These are phyloP conservation scores for Imbricaverruca yamaguchii DNA, from an alignment of 2,888 invertebrate genomes.

Conservation along the genomic window DNA sequence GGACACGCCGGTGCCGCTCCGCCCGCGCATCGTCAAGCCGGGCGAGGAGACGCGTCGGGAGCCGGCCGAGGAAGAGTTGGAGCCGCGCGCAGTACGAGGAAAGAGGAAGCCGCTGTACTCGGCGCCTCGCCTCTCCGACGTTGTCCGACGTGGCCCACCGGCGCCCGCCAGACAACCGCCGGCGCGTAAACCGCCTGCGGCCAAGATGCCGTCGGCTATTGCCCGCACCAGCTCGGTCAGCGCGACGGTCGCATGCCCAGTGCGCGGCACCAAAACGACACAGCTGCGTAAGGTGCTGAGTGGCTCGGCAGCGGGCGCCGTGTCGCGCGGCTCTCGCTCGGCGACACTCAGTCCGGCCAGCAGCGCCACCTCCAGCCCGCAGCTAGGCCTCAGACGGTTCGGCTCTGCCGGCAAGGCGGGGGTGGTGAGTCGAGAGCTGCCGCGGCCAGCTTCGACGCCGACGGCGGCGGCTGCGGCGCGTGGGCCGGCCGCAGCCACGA, in stretches of 20 bases:
- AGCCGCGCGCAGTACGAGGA: conserved; percentile 54
- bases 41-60: conserved; percentile 34
- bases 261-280: conserved; percentile 38
- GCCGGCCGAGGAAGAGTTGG: conserved; percentile 36
- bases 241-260: conserved; percentile 37
- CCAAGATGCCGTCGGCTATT: conserved; percentile 42
- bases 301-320: conserved; percentile 35
- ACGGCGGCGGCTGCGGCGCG: not conserved
- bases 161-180: not conserved
- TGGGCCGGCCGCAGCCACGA: not conserved
- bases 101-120: conserved; percentile 50
- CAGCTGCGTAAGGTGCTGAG: conserved; percentile 37
- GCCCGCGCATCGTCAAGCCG: conserved; percentile 50
- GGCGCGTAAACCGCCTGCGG: conserved; percentile 27
- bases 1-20: conserved; percentile 34
- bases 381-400: conserved; percentile 36
- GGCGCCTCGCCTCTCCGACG: conserved; percentile 26
- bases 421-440: conserved; percentile 28
- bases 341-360: conserved; percentile 28
- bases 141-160: conserved; percentile 23
- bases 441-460: conserved; percentile 23
- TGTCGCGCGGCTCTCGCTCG: not conserved
- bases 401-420: conserved; percentile 14
- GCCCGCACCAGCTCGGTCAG: conserved; percentile 54
- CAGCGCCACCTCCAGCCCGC: conserved; percentile 36